phyloP scores from a whole-genome alignment of 2,888 invertebrate genomes.

The Lobophora halterata region DNA sequence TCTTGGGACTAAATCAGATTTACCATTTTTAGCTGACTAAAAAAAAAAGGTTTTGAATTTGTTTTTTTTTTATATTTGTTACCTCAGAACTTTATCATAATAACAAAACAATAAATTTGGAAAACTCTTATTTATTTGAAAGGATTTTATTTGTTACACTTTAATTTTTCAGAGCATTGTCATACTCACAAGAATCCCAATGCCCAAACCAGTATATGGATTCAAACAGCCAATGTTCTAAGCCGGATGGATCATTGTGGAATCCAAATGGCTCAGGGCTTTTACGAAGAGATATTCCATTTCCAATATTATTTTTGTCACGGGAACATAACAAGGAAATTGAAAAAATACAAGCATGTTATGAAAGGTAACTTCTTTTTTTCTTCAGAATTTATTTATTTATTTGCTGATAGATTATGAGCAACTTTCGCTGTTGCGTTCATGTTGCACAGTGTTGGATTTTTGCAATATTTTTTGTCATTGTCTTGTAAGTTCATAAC shows the following conservation, averaged over 20 bases:
- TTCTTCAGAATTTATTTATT: not conserved
- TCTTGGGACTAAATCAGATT: no score
- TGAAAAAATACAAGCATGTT: conserved; percentile 81
- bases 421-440: no score
- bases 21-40: no score
- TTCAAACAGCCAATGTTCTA: conserved; percentile 67
- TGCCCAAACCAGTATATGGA: conserved; percentile 90
- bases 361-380: conserved; percentile 74
- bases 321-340: conserved; percentile 66
- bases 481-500: no score
- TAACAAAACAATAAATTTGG: not conserved
- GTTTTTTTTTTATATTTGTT: no score
- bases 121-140: not conserved
- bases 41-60: no score
- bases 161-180: conserved; percentile 53
- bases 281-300: conserved; percentile 89
- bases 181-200: conserved; percentile 83
- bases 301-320: conserved; percentile 74
- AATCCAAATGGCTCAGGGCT: conserved; percentile 89
- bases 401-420: not conserved
- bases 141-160: not conserved
- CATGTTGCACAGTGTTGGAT: no score
- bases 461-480: no score
- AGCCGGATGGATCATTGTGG: conserved; percentile 86
- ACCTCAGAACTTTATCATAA: no score